A percentile compares a stretch with the other conserved stretches of the same genome.
Conservation (phyloP, 2,113 vertebrate species). For the Tachycineta bicolor region DNA sequence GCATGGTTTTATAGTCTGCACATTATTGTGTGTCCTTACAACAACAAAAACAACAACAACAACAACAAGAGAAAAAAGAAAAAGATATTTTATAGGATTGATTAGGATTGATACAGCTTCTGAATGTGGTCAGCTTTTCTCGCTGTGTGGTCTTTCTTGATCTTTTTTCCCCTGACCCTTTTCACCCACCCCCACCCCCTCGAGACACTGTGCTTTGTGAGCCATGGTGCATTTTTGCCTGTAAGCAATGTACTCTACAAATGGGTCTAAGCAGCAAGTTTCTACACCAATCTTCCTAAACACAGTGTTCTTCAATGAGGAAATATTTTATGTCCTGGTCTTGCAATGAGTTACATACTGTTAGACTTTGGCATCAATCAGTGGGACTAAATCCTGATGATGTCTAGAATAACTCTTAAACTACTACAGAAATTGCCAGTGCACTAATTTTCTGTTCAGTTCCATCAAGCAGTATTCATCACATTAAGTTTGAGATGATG, state of each 20-base stretch:
- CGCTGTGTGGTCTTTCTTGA: conserved; percentile 55
- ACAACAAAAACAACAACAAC: not conserved
- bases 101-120: not conserved
- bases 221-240: not conserved
- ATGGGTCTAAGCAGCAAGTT: not conserved
- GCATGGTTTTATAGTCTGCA: not conserved
- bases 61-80: not conserved
- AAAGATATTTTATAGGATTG: not conserved
- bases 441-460: not conserved
- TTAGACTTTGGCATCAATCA: not conserved
- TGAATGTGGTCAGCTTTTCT: conserved; percentile 45
- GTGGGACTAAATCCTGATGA: not conserved
- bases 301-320: not conserved
- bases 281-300: not conserved
- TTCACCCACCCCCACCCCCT: not conserved
- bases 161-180: not conserved
- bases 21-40: not conserved
- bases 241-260: not conserved
- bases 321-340: not conserved
- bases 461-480: not conserved
- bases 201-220: not conserved
- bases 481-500: not conserved
- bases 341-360: not conserved
- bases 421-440: not conserved
- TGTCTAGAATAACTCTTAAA: not conserved